Evolutionary conservation across 2,888 invertebrate genomes (phyloP), one percentile per base, ranked within the genome.

Genomic region (Lepidonotus clava): DNA sequence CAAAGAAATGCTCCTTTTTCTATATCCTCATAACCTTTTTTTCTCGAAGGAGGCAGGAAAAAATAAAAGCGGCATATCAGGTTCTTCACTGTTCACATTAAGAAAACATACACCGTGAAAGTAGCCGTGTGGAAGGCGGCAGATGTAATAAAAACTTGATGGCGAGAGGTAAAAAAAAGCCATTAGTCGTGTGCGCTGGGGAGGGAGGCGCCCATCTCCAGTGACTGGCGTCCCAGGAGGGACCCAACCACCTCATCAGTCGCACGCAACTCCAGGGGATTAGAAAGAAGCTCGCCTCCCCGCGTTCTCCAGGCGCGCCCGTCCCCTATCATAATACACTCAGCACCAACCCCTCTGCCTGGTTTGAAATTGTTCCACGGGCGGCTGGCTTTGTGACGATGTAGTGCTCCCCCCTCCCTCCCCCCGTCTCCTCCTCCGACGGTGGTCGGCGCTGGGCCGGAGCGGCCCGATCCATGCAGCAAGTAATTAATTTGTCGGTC

Each of bases 81-180:
- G 61, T 61, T 61, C 61, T 61, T 61, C 61, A 61, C 61, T 61
- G 61, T 61, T 76, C 38, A 76, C 40, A 76, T 76, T 40, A 76
- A 76, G 76, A 76, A 76, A 76, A 76, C 76, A 76, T 76, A 76
- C 76, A 76, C 76, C 76, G 38, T 40, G 76, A 76, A 76, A 76
- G 76, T 40, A 24, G 40, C 76, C 38, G 76, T 76, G 76, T 76
- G 40, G 38, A 76, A 40, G 76, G 76, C 38, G 76, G 76, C n/a
- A 76, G 40, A 76, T 76, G 76, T 76, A 76, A 76, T 76, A 76
- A 76, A 76, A 76, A 76, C 76, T 76, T 36, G 76, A 76, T 76
- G 76, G 40, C 38, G 38, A 40, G 21, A 40, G 24, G 38, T 18
- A 38, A 38, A 76, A 76, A 76, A 76, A 76, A 40, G 21, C 76